phyloP scores from a whole-genome alignment of 2,797 vertebrate genomes.

The Melopsittacus undulatus region DNA sequence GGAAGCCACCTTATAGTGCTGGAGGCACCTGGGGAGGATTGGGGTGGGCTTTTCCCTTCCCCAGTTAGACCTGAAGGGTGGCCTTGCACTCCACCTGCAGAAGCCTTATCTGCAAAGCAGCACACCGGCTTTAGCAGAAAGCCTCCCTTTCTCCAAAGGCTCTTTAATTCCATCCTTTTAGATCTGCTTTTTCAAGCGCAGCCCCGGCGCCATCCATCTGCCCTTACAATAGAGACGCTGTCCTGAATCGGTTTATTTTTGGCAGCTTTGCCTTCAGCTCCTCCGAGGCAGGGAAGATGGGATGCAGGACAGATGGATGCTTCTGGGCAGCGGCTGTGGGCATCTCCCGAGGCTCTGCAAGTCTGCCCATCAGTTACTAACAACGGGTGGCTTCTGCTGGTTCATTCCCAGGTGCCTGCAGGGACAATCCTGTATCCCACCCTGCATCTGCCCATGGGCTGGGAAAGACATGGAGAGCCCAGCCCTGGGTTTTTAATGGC shows the following conservation, averaged over 20 bases:
- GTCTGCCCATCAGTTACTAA: not conserved
- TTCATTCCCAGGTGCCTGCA: not conserved
- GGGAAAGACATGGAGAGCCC: not conserved
- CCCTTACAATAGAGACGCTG: not conserved
- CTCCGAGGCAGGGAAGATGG: not conserved
- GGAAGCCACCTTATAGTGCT: not conserved
- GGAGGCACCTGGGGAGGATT: not conserved
- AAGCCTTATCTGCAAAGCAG: constrained; percentile 6
- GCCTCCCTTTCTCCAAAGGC: constrained; percentile 1
- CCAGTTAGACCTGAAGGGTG: not conserved
- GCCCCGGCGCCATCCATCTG: not conserved
- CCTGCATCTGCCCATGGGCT: not conserved
- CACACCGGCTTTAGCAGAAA: not conserved
- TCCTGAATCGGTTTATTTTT: not conserved
- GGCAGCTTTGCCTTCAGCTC: not conserved
- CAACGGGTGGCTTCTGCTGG: not conserved
- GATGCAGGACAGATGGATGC: not conserved
- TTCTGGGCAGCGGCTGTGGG: not conserved
- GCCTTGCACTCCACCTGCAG: not conserved
- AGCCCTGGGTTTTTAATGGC: not conserved
- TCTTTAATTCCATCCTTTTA: constrained; percentile 25
- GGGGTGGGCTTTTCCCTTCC: not conserved
- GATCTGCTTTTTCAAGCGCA: not conserved
- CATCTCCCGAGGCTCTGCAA: not conserved
- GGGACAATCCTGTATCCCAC: not conserved